Evolutionary conservation across 2,888 invertebrate species (phyloP).

Genomic region (Sthenelais limicola): DNA sequence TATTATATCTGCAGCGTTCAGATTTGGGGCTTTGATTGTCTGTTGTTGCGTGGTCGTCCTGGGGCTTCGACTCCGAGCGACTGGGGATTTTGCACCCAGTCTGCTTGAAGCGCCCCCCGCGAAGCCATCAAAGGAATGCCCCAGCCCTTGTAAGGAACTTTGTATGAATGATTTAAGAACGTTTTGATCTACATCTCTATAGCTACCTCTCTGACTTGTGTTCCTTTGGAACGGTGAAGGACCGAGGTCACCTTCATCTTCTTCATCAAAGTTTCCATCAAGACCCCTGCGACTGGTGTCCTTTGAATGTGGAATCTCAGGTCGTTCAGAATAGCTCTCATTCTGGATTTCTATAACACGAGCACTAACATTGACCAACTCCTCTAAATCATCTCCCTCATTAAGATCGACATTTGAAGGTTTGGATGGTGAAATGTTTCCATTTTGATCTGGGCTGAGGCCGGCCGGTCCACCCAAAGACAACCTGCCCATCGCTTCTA

Average conservation of each 20-base stretch:
- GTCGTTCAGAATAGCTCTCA: background rate
- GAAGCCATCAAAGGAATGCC: background rate
- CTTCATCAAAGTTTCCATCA: no score
- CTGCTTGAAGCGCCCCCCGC: no score
- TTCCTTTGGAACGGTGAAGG: conserved; percentile 4
- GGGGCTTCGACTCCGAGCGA: conserved; percentile 20
- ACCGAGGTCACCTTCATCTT: no score
- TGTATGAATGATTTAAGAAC: conserved; percentile 9
- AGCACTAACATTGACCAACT: conserved; percentile 22
- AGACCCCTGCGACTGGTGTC: no score
- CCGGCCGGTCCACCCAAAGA: no score
- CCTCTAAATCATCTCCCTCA: conserved; percentile 3
- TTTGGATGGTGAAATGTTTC: background rate
- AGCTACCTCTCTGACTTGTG: conserved; percentile 6
- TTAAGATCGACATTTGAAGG: background rate
- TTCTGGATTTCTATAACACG: conserved; percentile 14
- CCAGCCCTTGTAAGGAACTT: conserved; percentile 4
- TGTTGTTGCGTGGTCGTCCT: no score
- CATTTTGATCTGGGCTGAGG: no score
- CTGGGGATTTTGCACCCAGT: background rate
- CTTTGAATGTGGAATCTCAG: background rate
- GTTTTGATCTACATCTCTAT: conserved; percentile 11
- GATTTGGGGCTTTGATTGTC: background rate
- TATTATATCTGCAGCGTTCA: background rate
- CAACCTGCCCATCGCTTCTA: no score